Conservation (phyloP, 2,888 invertebrate species). For the Microplitis manilae region DNA sequence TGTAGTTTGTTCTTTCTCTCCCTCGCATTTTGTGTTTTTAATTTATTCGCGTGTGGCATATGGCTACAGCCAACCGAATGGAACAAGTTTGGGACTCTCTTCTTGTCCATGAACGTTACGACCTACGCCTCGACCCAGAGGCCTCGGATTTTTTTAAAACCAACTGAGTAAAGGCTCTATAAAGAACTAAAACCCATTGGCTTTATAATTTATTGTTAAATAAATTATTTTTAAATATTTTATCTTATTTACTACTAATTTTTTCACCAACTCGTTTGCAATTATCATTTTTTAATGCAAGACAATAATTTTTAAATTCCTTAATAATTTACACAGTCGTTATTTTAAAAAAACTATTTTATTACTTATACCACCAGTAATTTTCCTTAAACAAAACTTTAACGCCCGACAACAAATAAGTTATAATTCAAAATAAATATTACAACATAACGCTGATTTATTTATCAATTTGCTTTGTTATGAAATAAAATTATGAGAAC, state of each 20-base stretch:
- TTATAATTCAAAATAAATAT: not conserved
- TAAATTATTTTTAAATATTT: not conserved
- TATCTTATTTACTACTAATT: not conserved
- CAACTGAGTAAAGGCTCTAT: not conserved
- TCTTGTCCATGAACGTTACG: constrained; percentile 13
- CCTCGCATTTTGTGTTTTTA: constrained; percentile 2
- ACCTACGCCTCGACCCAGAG: constrained; percentile 4
- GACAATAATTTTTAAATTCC: too few relatives aligned
- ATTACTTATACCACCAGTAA: too few relatives aligned
- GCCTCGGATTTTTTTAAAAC: constrained; percentile 4
- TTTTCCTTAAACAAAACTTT: too few relatives aligned
- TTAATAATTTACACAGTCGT: too few relatives aligned
- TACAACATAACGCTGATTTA: too few relatives aligned
- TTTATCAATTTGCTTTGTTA: not conserved
- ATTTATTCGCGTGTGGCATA: constrained; percentile 16
- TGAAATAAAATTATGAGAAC: not conserved
- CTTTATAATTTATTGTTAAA: not conserved
- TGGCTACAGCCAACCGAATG: constrained; percentile 1
- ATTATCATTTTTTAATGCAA: too few relatives aligned
- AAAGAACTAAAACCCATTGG: not conserved
- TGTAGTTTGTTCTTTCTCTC: not conserved
- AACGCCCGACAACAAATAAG: too few relatives aligned
- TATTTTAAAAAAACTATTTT: too few relatives aligned
- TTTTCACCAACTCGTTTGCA: not conserved
- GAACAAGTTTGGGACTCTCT: constrained; percentile 12